phyloP scores from a whole-genome alignment of 2,113 vertebrate species.

The Periophthalmodon schlosseri region DNA sequence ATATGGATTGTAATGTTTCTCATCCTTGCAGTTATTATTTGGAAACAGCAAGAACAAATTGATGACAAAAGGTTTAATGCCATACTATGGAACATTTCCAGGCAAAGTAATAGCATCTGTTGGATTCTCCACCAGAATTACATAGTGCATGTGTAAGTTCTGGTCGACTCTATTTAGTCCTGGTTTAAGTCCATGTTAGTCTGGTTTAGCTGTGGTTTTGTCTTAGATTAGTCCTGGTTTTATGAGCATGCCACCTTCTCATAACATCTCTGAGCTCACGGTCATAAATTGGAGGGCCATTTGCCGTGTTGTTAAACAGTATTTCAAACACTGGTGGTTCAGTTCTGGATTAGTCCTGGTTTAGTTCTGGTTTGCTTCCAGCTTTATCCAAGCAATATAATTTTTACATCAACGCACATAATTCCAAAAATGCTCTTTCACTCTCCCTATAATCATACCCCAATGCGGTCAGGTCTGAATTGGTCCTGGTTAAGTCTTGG shows the following conservation, averaged over 20 bases:
- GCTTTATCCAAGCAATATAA: background rate
- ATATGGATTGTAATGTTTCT: too few relatives aligned
- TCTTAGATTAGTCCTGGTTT: background rate
- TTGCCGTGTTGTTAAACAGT: background rate
- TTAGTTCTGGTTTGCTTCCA: background rate
- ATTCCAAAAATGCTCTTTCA: too few relatives aligned
- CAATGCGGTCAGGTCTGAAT: too few relatives aligned
- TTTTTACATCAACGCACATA: background rate
- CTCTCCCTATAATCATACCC: too few relatives aligned
- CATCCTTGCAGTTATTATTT: too few relatives aligned
- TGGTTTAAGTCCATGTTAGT: background rate
- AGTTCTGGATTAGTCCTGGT: background rate
- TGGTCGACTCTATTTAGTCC: background rate
- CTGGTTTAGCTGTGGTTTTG: background rate
- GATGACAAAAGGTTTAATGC: too few relatives aligned
- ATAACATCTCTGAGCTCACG: slow-evolving; percentile 10
- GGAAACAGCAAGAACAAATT: too few relatives aligned
- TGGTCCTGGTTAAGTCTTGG: background rate
- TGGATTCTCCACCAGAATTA: too few relatives aligned
- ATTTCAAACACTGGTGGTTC: background rate
- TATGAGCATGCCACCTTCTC: slow-evolving; percentile 10
- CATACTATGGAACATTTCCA: too few relatives aligned
- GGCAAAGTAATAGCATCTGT: too few relatives aligned
- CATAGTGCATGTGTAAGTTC: background rate
- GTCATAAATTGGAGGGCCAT: background rate